Percentiles rank a stretch among this genome's conserved stretches.
These are phyloP conservation scores for Amazona vittata DNA, from an alignment of 2,113 vertebrate species.

Conservation along the genomic window DNA sequence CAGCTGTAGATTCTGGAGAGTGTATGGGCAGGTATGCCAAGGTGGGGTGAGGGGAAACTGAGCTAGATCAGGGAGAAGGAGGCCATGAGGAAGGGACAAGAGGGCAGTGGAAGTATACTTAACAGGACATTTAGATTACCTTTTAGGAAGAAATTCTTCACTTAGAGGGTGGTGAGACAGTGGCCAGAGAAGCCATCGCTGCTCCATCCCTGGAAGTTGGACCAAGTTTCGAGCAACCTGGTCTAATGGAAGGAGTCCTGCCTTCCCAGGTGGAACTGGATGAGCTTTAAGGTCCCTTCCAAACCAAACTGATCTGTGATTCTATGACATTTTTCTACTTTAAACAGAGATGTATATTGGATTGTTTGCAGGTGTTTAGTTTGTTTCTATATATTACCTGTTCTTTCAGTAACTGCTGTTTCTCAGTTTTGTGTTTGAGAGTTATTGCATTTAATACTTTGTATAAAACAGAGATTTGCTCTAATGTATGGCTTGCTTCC, in stretches of 20 bases:
- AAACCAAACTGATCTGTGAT: not conserved
- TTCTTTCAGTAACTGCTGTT: not conserved
- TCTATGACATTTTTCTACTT: not conserved
- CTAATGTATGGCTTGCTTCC: fast-evolving
- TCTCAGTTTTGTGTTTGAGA: not conserved
- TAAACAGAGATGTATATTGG: not conserved
- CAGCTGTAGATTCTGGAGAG: not conserved
- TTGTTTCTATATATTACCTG: not conserved
- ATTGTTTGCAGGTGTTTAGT: not conserved
- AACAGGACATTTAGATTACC: not conserved
- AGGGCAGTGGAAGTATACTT: not conserved
- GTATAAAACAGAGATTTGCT: not conserved
- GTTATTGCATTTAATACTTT: not conserved
- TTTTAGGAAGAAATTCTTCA: not conserved
- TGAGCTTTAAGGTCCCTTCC: not conserved
- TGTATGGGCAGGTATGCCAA: not conserved
- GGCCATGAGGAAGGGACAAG: not conserved
- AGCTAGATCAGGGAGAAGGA: not conserved
- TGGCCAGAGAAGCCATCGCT: not conserved
- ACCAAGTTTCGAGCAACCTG: not conserved
- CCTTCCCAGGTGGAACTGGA: not conserved
- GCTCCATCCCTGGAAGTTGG: not conserved
- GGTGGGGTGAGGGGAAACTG: not conserved
- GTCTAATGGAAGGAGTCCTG: not conserved
- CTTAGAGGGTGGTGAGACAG: not conserved